Base-by-base conservation (phyloP, 2,888 invertebrate species). In the Lordiphosa andalusiaca region DNA sequence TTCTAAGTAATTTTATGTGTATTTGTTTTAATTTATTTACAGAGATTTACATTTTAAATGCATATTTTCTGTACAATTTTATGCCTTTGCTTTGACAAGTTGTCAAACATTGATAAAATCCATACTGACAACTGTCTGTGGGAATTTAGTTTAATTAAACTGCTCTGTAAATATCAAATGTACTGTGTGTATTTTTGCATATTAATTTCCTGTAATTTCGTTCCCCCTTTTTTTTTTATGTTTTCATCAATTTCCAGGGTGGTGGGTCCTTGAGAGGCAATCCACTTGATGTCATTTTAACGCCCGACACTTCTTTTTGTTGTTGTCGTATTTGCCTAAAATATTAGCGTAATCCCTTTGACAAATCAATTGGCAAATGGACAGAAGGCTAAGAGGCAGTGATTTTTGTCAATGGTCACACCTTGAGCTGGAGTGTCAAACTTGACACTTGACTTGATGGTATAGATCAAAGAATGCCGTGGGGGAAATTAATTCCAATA, bases 311-410 rank as follows among this genome's bases (percentile, higher is more conserved):
- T 56, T 40, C 16, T 30, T 41, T 44, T 47, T 30, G 53, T 48
- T 65, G 33, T 82, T 46, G 39, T 58, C 56, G 60, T 84, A 75
- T 84, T 80, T 80, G 71, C 64, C 48, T 38, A 82, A 75, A 69
- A 62, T 71, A 82, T 75, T 65, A 73, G 48, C 73, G 73, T 71
- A 78, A 78, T 80, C 70, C 82, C 75, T 84, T 82, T 78, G 82
- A 74, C 70, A 84, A 78, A 82, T 84, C 80, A 80, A 69, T 78
- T 56, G 84, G 54, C 57, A 73, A 66, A 65, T 36, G 58, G 47
- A 53, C 83, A 75, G 67, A 80, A 69, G 83, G 76, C 73, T 48
- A 30, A 82, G 83, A 36, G 53, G 36, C 25, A 42, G 30, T 9
- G 3, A 3, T 78, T 40, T 50, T 52, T 58, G 60, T 41, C 67